Evolutionary conservation across 2,113 vertebrate genomes (phyloP), one percentile per base, ranked within the genome.

Genomic region (Hippocampus barbouri): DNA sequence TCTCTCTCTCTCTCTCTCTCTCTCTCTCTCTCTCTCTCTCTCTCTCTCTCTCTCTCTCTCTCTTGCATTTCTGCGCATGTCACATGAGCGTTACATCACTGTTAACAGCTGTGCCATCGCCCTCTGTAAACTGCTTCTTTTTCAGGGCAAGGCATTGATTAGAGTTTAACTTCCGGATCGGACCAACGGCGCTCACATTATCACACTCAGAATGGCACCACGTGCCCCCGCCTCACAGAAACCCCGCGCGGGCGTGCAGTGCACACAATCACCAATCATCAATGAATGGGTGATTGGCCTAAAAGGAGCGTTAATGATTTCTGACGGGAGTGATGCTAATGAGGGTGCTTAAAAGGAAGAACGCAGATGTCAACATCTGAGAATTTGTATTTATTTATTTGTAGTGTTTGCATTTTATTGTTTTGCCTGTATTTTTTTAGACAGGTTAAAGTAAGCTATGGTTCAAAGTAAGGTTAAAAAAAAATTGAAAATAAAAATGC

Each of bases 211-310:
- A 70, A 69, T 78, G 73, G 75, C 77, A 85, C 51, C 15, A 71
- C 66, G 72, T 71, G 61, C 69, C 69, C 70, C 73, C 54, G 3
- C 53, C 53, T 7, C 12, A 27, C 60, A n/a, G 34, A 38, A 38
- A 14, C 43, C 43, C 10, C 43, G 1, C 43, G 9, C 43, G 0
- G 43, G 71, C 62, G 59, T 78, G 77, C 74, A 67, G 59, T 78
- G 77, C 74, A 67, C 64, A 77, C 83, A 83, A 86, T 91, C 84
- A 88, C 89, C 87, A 66, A 51, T 70, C 73, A 67, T 86, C 83
- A 89, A 89, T 65, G 75, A 89, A 89, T 65, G 75, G 76, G 73
- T 81, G 81, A 86, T 81, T 85, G 74, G 74, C 76, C 73, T 72
- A 78, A 74, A 83, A 83, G 78, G 78, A 83, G 63, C 8, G 34